Percentiles rank a stretch among this genome's conserved stretches.
These are phyloP conservation scores for Carassius gibelio DNA, from an alignment of 2,113 vertebrate species.

Conservation along the genomic window DNA sequence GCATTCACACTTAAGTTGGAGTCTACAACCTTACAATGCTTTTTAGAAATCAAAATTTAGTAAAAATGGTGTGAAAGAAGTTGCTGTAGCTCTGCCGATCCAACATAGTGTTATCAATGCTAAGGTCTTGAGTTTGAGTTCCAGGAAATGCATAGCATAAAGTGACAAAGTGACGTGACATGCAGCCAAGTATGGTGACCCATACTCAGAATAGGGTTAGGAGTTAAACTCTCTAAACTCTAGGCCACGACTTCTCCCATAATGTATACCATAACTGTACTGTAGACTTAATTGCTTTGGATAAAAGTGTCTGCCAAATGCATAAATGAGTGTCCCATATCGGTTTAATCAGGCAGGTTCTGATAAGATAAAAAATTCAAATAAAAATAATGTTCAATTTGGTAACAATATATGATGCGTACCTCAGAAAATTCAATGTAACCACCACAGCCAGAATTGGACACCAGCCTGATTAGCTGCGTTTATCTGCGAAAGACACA, in stretches of 20 bases:
- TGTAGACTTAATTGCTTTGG: not conserved
- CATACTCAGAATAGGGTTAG: no score
- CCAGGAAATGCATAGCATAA: not conserved
- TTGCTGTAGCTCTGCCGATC: not conserved
- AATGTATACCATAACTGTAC: not conserved
- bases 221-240: no score
- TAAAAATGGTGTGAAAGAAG: not conserved
- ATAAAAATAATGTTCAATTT: not conserved
- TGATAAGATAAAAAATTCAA: not conserved
- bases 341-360: no score
- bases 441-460: not conserved
- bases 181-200: no score
- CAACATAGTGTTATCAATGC: not conserved
- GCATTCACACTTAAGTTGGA: no score
- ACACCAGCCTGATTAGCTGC: constrained; percentile 2
- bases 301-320: not conserved
- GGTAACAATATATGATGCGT: not conserved
- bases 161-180: no score
- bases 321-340: not conserved
- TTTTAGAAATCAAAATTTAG: not conserved
- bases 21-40: not conserved
- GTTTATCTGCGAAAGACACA: constrained; percentile 13
- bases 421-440: not conserved
- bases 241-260: no score
- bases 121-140: not conserved